Evolutionary conservation across 1,140 invertebrate species (phyloP).

Genomic region (Homalodisca vitripennis): DNA sequence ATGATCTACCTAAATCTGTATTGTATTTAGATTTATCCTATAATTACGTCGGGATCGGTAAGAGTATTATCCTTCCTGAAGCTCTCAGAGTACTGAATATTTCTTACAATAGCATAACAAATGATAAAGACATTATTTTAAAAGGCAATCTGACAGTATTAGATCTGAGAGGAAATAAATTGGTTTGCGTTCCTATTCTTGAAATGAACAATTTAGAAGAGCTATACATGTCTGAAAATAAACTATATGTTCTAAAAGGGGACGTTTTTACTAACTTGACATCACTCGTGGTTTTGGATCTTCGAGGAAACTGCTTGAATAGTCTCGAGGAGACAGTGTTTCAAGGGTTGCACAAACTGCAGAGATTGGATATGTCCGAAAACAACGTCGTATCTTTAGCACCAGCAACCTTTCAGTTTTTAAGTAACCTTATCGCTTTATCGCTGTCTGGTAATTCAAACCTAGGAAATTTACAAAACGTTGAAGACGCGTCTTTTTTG

Average conservation of each 20-base stretch:
- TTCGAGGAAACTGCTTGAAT: conserved; percentile 63
- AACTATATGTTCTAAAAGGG: conserved; percentile 50
- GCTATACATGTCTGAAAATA: conserved; percentile 52
- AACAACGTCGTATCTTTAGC: conserved; percentile 51
- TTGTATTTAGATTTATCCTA: neutral
- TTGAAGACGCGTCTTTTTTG: conserved; percentile 37
- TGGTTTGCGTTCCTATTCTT: neutral
- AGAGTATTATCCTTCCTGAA: neutral
- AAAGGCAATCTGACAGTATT: conserved; percentile 15
- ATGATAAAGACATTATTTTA: conserved; percentile 7
- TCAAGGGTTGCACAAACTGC: conserved; percentile 57
- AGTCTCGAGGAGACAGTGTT: conserved; percentile 58
- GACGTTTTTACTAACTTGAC: conserved; percentile 51
- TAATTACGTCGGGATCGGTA: neutral
- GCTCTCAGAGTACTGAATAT: neutral
- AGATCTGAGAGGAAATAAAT: conserved; percentile 21
- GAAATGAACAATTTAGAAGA: conserved; percentile 30
- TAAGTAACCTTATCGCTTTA: conserved; percentile 67
- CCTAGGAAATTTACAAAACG: conserved; percentile 21
- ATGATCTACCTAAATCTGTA: neutral
- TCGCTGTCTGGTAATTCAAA: conserved; percentile 46
- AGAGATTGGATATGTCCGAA: conserved; percentile 53
- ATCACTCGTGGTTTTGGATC: conserved; percentile 54
- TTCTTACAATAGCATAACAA: conserved; percentile 16
- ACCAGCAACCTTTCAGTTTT: conserved; percentile 51